Percentiles rank a stretch among this genome's conserved stretches.
Conservation (phyloP, 2,888 invertebrate species). For the Itoplectis maculator region DNA sequence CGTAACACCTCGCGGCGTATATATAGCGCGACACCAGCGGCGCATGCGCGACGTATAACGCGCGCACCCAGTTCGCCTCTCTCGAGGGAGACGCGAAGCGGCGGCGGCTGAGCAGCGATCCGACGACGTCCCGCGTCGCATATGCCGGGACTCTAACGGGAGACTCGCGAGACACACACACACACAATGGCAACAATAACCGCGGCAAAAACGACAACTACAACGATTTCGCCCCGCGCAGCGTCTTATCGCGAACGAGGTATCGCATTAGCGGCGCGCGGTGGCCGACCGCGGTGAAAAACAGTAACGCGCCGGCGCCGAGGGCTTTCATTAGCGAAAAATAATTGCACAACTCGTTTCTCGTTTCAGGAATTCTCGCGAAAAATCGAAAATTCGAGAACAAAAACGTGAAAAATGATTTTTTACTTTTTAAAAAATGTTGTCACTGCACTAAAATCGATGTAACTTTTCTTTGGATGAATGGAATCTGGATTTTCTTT, state of each 20-base stretch:
- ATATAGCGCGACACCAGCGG: conserved; percentile 30
- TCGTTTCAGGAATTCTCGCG: conserved; percentile 42
- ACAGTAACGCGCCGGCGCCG: conserved; percentile 78
- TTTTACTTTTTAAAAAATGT: too few relatives aligned
- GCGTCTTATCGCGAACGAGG: conserved; percentile 79
- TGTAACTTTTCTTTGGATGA: too few relatives aligned
- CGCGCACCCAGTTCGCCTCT: conserved; percentile 43
- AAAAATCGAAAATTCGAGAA: too few relatives aligned
- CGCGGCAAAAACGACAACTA: conserved; percentile 75
- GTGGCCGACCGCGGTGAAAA: conserved; percentile 70
- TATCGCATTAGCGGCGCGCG: conserved; percentile 61
- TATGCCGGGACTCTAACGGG: conserved; percentile 41
- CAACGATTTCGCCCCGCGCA: conserved; percentile 79
- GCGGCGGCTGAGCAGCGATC: conserved; percentile 50
- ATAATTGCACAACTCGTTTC: conserved; percentile 80
- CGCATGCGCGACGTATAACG: too few relatives aligned
- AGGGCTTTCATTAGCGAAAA: conserved; percentile 83
- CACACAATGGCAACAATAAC: conserved; percentile 57
- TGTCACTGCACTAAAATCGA: too few relatives aligned
- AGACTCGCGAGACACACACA: too few relatives aligned
- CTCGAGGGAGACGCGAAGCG: conserved; percentile 49
- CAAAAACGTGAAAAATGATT: too few relatives aligned
- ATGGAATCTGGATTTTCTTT: too few relatives aligned
- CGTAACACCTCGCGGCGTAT: conserved; percentile 61
- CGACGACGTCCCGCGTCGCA: conserved; percentile 65